Evolutionary conservation across 2,888 invertebrate genomes (phyloP).

Genomic region (Creontiades dilutus): DNA sequence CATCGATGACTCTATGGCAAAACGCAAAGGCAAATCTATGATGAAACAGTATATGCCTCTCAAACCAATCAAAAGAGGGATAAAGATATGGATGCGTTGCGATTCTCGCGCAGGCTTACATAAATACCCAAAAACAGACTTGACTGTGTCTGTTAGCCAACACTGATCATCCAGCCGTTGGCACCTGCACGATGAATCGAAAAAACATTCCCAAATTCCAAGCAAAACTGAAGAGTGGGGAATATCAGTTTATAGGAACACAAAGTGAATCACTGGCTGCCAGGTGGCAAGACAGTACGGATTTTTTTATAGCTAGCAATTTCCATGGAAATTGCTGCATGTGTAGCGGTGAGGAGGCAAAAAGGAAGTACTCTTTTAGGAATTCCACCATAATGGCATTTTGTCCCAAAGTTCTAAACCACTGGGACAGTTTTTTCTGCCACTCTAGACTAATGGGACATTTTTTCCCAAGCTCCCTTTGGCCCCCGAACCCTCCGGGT

Average conservation of each 20-base stretch:
- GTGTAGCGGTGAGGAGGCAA: conserved; percentile 74
- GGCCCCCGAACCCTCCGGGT: not conserved
- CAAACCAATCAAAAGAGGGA: conserved; percentile 75
- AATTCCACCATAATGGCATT: too few species aligned
- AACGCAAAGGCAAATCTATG: conserved; percentile 72
- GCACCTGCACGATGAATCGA: conserved; percentile 71
- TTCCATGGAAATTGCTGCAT: conserved; percentile 74
- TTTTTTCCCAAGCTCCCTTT: conserved; percentile 13
- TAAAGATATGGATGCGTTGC: conserved; percentile 74
- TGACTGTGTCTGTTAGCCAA: conserved; percentile 72
- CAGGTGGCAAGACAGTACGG: conserved; percentile 77
- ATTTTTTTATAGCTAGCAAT: conserved; percentile 76
- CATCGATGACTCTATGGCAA: conserved; percentile 75
- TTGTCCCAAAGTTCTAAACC: conserved; percentile 74
- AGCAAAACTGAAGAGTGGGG: not conserved
- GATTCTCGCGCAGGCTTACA: conserved; percentile 73
- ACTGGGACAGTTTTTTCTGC: conserved; percentile 22
- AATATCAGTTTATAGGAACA: not conserved
- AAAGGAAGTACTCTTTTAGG: conserved; percentile 76
- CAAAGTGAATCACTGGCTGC: conserved; percentile 68
- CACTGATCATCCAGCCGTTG: conserved; percentile 74
- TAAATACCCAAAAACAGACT: conserved; percentile 72
- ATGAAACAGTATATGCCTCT: conserved; percentile 73
- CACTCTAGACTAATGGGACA: conserved; percentile 19
- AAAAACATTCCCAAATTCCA: conserved; percentile 37